Base-by-base conservation (phyloP, 37 sponge, comb jelly and placozoan species). In the Haliclona indistincta region DNA sequence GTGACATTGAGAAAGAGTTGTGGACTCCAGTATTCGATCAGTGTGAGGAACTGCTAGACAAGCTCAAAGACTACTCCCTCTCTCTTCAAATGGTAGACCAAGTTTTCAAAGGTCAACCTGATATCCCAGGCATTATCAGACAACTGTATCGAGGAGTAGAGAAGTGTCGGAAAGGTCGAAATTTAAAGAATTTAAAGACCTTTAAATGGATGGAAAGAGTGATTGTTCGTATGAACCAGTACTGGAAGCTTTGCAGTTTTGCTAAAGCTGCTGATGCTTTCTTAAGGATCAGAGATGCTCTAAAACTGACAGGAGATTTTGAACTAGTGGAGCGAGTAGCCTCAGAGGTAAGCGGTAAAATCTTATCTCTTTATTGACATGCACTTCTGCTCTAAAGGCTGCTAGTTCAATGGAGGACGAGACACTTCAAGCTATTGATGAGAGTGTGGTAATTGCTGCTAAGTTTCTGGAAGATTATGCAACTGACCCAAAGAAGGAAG, bases 401-500 rank as follows among this genome's bases (percentile, higher is more conserved):
- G n/a, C n/a, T n/a, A n/a, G n/a, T 47, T 47, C 49, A 47, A 13
- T 13, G 40, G 78, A 77, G 30, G 60, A 20, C 25, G 41, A 85
- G 43, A 54, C 58, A 0, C 68, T 85, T 11, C 60, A 41, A 17
- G 49, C 37, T 19, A 54, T 85, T 28, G 64, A 54, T 67, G 33
- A 55, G 37, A 38, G 15, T 6, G 20, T 78, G 22, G 38, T 71
- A 37, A 20, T 54, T n/a, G 52, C 74, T 34, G 78, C 65, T 30
- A 40, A 37, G 39, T 85, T 85, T 73, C 30, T 85, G 49, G 37
- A 64, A 15, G 43, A 63, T 20, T 40, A 78, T 4, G 49, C 49
- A 47, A 47, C 49, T 47, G 58, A 78, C 22, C 22, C 28, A 26
- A 38, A 54, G 38, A 78, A 44, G 39, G 19, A 73, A 19, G 47